These are phyloP conservation scores for Salvelinus alpinus DNA, from an alignment of 2,113 vertebrate genomes.

Conservation along the genomic window DNA sequence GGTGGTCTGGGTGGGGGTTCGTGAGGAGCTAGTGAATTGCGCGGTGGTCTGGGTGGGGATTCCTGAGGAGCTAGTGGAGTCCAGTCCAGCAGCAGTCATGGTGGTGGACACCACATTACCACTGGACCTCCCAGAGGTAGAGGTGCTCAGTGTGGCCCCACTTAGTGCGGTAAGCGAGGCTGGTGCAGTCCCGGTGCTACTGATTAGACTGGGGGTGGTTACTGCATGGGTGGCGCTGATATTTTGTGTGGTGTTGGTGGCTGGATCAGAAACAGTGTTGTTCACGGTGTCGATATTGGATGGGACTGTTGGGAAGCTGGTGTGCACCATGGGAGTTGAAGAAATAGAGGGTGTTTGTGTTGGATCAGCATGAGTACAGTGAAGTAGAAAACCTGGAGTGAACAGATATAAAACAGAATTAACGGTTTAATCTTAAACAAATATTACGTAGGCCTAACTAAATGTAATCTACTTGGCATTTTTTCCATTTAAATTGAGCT, in stretches of 20 bases:
- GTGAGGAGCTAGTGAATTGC: neutral
- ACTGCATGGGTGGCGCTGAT: too few species aligned
- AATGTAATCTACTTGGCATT: neutral
- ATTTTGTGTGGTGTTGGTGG: too few species aligned
- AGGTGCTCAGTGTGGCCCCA: neutral
- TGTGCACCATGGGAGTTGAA: too few species aligned
- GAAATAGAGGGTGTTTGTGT: neutral
- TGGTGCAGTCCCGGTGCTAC: rapidly evolving
- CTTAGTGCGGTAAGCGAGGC: rapidly evolving
- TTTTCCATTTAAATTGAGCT: too few species aligned
- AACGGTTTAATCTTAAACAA: too few species aligned
- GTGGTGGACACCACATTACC: too few species aligned
- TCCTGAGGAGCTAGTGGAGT: too few species aligned
- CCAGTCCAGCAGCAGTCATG: too few species aligned
- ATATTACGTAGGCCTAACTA: neutral
- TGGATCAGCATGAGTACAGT: neutral
- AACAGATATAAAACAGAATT: neutral
- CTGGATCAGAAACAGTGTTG: too few species aligned
- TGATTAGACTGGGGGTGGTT: neutral
- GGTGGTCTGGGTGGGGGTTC: neutral
- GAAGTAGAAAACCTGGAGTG: conserved; percentile 29
- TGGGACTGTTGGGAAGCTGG: too few species aligned
- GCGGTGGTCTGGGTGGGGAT: too few species aligned
- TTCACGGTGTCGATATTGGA: too few species aligned
- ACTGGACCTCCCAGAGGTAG: neutral